These are phyloP conservation scores for Camponotus vicinus DNA, from an alignment of 1,140 invertebrate species.

Conservation along the genomic window DNA sequence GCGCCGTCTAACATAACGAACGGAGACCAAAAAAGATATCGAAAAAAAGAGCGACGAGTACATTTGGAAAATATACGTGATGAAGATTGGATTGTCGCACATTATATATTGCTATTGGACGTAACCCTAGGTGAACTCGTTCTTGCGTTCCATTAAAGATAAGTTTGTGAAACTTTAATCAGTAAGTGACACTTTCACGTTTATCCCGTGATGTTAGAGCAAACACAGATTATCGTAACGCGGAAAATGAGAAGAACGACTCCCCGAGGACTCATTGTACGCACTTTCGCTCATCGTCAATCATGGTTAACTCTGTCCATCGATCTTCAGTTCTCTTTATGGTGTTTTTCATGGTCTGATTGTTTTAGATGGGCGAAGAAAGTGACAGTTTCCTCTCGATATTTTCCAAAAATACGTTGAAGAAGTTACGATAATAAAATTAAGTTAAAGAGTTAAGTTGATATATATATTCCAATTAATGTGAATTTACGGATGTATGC, in stretches of 20 bases:
- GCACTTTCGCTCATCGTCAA: constrained; percentile 68
- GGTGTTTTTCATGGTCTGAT: constrained; percentile 38
- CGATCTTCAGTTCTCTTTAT: constrained; percentile 32
- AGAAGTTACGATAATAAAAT: not conserved
- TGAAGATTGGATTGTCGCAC: not conserved
- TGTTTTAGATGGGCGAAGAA: not conserved
- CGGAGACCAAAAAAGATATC: not conserved
- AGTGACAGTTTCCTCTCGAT: not conserved
- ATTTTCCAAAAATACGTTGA: not conserved
- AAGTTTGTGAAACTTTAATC: constrained; percentile 69
- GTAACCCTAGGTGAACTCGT: constrained; percentile 58
- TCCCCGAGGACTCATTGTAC: constrained; percentile 50
- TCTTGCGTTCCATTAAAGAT: constrained; percentile 35
- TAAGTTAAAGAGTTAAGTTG: not conserved
- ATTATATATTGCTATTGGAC: not conserved
- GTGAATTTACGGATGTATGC: not conserved
- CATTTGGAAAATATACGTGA: constrained; percentile 19
- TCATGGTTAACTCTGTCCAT: constrained; percentile 68
- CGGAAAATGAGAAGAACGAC: constrained; percentile 50
- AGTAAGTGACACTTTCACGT: constrained; percentile 6
- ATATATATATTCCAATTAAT: not conserved
- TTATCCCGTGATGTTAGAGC: constrained; percentile 53
- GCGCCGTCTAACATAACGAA: constrained; percentile 44
- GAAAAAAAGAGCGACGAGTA: not conserved
- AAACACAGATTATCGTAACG: constrained; percentile 20